Evolutionary conservation across 2,797 vertebrate genomes (phyloP).

Genomic region (Macropus fuliginosus): DNA sequence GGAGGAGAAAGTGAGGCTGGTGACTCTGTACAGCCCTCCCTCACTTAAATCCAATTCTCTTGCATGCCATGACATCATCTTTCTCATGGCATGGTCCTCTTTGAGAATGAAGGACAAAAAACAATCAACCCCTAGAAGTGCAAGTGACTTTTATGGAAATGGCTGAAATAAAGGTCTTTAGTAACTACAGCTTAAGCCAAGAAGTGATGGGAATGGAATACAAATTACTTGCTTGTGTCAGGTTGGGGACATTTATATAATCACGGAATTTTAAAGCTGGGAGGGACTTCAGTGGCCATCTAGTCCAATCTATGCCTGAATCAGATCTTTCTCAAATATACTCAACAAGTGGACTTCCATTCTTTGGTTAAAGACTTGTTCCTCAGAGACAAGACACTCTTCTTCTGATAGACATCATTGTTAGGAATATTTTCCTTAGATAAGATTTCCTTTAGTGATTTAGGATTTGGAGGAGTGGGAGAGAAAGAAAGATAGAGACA

Average conservation of each 20-base stretch:
- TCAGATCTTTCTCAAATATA: neutral
- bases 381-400: neutral
- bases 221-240: neutral
- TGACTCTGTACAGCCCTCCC: too few relatives aligned
- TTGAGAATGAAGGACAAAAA: too few relatives aligned
- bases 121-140: neutral
- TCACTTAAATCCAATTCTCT: too few relatives aligned
- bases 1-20: too few relatives aligned
- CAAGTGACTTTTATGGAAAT: neutral
- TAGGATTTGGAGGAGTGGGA: neutral
- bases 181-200: neutral
- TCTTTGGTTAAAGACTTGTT: neutral
- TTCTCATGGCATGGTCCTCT: too few relatives aligned
- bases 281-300: neutral
- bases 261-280: neutral
- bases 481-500: neutral
- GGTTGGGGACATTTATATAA: neutral
- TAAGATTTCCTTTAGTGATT: neutral
- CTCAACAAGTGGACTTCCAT: neutral
- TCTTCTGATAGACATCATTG: neutral
- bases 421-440: neutral
- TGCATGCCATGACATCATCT: too few relatives aligned
- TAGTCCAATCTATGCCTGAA: neutral
- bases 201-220: neutral
- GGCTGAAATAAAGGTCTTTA: neutral